Percentiles rank a stretch among this genome's conserved stretches.
phyloP scores from a whole-genome alignment of 1,140 invertebrate species.

The Drosophila nannoptera region DNA sequence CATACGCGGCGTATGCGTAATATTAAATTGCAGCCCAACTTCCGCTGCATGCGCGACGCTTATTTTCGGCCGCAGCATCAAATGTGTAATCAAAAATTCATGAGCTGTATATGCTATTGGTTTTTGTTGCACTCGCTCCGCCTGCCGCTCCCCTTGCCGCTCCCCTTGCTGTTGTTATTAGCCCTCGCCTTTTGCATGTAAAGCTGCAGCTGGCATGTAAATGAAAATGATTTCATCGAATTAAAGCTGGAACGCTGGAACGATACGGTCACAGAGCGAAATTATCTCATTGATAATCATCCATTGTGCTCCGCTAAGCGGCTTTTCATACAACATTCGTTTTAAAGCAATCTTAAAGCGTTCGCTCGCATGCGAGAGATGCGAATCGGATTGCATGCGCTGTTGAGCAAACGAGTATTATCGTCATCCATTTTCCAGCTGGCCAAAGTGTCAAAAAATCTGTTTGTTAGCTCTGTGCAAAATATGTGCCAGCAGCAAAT shows the following conservation, averaged over 20 bases:
- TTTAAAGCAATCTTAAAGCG: too few species aligned
- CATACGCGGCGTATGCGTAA: conserved; percentile 63
- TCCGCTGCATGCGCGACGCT: conserved; percentile 47
- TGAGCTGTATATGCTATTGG: conserved; percentile 59
- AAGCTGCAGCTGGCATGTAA: conserved; percentile 30
- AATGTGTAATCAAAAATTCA: conserved; percentile 75
- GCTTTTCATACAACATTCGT: too few species aligned
- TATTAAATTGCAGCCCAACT: conserved; percentile 68
- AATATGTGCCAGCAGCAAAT: conserved; percentile 33
- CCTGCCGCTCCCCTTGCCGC: too few species aligned
- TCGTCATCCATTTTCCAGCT: conserved; percentile 42
- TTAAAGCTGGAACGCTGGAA: conserved; percentile 29
- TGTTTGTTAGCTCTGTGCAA: not conserved
- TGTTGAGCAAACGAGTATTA: conserved; percentile 10
- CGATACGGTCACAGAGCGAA: conserved; percentile 4
- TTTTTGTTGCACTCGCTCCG: conserved; percentile 16
- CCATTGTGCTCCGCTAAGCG: conserved; percentile 6
- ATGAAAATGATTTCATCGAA: conserved; percentile 59
- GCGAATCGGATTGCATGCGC: conserved; percentile 24
- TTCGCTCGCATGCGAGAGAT: too few species aligned
- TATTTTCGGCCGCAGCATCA: conserved; percentile 64
- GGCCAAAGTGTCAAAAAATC: conserved; percentile 42
- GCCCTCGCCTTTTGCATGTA: conserved; percentile 13
- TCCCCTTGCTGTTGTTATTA: conserved; percentile 26
- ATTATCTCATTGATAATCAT: conserved; percentile 30